Base-by-base conservation (phyloP, 2,888 invertebrate species). In the Nezara viridula region DNA sequence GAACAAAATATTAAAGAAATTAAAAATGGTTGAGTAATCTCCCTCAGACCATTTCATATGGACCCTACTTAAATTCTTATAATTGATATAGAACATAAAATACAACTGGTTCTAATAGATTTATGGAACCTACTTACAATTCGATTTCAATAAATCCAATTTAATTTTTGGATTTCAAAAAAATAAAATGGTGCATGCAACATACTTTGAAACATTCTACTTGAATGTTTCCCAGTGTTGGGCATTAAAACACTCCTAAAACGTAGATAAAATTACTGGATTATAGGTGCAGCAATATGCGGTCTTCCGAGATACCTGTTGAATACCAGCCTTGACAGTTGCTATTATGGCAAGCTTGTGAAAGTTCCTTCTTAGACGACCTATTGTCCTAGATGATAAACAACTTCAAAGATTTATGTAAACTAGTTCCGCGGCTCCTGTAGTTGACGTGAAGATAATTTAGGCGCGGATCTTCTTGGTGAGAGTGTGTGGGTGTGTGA, bases 301-400 rank as follows among this genome's bases (percentile, higher is more conserved):
- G 32, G 24, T n/a, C 60, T 27, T 27, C n/a, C 2, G 27, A n/a
- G 60, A 60, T 60, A 77, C 77, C 77, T 77, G 77, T 77, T 77
- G 77, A 77, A 77, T 40, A 0, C 0, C 2, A n/a, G 14, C 24
- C 77, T 40, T 32, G 19, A 40, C 77, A 77, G 40, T 40, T 21
- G 37, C 77, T 77, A 40, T 77, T 77, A 77, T 77, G 77, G 7
- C 40, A 77, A 77, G 37, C 37, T 77, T 77, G 40, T 9, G 40
- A 40, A 77, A 77, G 37, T 77, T 37, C 19, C 2, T 37, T 3
- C 40, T 21, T 9, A 77, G 40, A 21, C 77, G 37, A 37, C 21
- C 77, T 21, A 77, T 77, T 77, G 77, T 77, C 77, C 77, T 21
- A 37, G 77, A 21, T 77, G 77, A 77, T 77, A 77, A 77, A 77